Base-by-base conservation (phyloP, 2,113 vertebrate genomes). In the Acanthisitta chloris region DNA sequence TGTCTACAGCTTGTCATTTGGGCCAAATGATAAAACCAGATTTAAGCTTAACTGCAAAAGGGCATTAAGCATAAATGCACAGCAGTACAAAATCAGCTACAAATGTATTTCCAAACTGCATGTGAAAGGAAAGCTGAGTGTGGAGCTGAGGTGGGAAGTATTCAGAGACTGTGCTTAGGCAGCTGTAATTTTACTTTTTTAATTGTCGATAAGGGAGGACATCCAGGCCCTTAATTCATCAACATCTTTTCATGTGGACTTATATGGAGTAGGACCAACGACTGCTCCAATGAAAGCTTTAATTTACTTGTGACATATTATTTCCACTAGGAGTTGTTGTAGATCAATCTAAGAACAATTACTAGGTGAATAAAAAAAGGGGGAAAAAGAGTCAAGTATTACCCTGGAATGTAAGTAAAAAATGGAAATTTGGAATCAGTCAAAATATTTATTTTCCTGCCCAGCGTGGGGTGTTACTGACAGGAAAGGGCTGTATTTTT, bases 271-370 rank as follows among this genome's bases (percentile, higher is more conserved):
- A 90, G 55, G 46, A 86, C 81, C 65, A 74, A 40, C 17, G 29
- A 69, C 79, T 88, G 33, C 18, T 49, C 84, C 93, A 94, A 59
- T 72, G 58, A 86, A 90, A 97, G 80, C 76, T 92, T 96, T 93
- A 51, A 91, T 97, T 97, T 97, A 65, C 61, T 94, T 46, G 51
- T 96, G 94, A 73, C 71, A 67, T 79, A 78, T 74, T 93, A 81
- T 93, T 97, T 96, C 88, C 65, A 91, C 69, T 54, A 82, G 61
- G 66, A 92, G 18, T 46, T 92, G 83, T 78, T 74, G 46, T 91
- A 88, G 83, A 95, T 95, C 85, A 95, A 43, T 88, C 86, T 83
- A 61, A 81, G 81, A 91, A 86, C 78, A 96, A 87, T 96, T 95
- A 91, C 86, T 72, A 91, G 93, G 88, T 96, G 84, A 93, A 95